Percentiles rank a stretch among this genome's conserved stretches.
Conservation (phyloP, 2,113 vertebrate species). For the Capreolus pygargus region DNA sequence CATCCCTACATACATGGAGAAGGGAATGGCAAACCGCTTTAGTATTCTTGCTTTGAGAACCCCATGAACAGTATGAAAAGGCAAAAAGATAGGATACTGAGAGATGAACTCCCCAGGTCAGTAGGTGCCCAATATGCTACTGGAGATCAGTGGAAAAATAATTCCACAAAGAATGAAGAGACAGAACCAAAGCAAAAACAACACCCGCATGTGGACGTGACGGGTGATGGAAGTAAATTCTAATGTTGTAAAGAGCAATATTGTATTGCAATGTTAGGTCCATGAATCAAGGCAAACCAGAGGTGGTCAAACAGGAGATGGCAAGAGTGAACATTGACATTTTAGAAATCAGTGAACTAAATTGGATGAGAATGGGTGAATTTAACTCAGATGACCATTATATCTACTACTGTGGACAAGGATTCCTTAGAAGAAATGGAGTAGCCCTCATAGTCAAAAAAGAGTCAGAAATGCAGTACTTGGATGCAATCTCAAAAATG, state of each 20-base stretch:
- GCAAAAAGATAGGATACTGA: neutral
- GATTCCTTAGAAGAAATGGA: too few relatives aligned
- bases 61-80: neutral
- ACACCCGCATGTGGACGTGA: neutral
- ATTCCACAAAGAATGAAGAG: neutral
- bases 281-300: neutral
- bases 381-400: too few relatives aligned
- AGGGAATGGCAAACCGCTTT: neutral
- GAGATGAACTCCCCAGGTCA: neutral
- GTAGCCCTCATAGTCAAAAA: too few relatives aligned
- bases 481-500: neutral
- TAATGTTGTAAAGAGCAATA: neutral
- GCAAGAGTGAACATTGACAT: too few relatives aligned
- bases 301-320: neutral
- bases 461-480: too few relatives aligned
- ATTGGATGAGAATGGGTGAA: too few relatives aligned
- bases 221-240: neutral
- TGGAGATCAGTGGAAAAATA: neutral
- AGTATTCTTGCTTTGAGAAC: neutral
- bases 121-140: neutral
- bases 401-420: too few relatives aligned
- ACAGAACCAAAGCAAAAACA: neutral
- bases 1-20: neutral
- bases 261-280: neutral
- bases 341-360: too few relatives aligned